Conservation (phyloP, 1,140 invertebrate genomes). For the Temnothorax longispinosus region DNA sequence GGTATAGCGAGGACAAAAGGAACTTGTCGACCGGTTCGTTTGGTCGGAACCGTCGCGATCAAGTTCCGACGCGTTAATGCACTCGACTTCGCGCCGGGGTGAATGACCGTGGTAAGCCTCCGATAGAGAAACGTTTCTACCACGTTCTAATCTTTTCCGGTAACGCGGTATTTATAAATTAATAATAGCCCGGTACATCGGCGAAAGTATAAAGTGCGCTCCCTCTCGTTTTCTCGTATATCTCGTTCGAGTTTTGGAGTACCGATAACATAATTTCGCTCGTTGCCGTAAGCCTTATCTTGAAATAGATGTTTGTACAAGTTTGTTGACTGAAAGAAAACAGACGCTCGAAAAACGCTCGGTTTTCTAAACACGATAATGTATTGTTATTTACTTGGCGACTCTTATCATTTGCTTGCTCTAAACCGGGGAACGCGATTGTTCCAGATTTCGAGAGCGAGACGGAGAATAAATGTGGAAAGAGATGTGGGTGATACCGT, state of each 20-base stretch:
- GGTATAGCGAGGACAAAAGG: neutral
- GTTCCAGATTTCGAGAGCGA: neutral
- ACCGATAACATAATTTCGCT: neutral
- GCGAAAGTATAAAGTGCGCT: neutral
- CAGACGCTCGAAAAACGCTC: neutral
- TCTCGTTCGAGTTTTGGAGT: neutral
- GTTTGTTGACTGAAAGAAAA: neutral
- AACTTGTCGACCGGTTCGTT: slow-evolving; percentile 15
- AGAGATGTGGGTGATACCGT: neutral
- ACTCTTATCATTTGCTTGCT: neutral
- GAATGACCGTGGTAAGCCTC: neutral
- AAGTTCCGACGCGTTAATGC: neutral
- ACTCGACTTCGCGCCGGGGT: neutral
- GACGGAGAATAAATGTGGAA: neutral
- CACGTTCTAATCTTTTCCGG: neutral
- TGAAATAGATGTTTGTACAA: neutral
- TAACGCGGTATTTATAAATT: neutral
- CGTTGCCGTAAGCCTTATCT: neutral
- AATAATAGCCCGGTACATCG: neutral
- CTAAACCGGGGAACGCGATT: neutral
- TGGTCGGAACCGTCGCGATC: slow-evolving; percentile 11
- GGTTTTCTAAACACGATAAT: neutral
- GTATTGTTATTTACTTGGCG: neutral
- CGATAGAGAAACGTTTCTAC: slow-evolving; percentile 5
- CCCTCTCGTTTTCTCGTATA: neutral